A percentile compares a stretch with the other conserved stretches of the same genome.
phyloP scores from a whole-genome alignment of 2,888 invertebrate species.

The Sminthurinus aureus region DNA sequence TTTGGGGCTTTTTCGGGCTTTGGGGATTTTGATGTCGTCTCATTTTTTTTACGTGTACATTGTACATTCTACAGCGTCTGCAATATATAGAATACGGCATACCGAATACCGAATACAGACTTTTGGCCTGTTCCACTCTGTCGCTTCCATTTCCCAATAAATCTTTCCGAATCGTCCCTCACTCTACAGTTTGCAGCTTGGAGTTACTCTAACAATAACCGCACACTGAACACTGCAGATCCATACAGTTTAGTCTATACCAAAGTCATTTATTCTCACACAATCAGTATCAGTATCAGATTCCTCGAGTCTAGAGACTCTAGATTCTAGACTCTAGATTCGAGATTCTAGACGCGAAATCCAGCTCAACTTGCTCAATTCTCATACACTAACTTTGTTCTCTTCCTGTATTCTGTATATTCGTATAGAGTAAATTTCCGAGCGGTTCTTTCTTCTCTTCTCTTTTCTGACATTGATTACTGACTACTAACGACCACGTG shows the following conservation, averaged over 20 bases:
- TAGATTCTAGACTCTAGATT: neutral
- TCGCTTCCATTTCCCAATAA: conserved; percentile 20
- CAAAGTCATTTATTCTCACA: conserved; percentile 6
- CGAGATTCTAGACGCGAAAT: neutral
- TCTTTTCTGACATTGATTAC: neutral
- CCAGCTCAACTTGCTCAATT: conserved; percentile 1
- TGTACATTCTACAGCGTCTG: too few relatives aligned
- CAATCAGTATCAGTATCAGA: conserved; percentile 1
- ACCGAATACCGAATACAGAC: neutral
- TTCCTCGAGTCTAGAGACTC: neutral
- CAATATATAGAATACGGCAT: too few relatives aligned
- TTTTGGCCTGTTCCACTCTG: conserved; percentile 18
- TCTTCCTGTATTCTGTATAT: neutral
- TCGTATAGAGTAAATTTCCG: neutral
- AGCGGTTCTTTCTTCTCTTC: neutral
- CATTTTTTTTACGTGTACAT: neutral
- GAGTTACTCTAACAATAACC: too few relatives aligned
- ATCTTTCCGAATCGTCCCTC: conserved; percentile 13
- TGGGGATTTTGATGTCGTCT: conserved; percentile 13
- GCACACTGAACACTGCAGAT: neutral
- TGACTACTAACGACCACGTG: neutral
- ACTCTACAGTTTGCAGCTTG: neutral
- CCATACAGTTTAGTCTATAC: neutral
- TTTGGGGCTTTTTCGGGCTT: neutral
- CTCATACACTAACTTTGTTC: neutral